Base-by-base conservation (phyloP, 1,140 invertebrate species). In the Drosophila pruinosa region DNA sequence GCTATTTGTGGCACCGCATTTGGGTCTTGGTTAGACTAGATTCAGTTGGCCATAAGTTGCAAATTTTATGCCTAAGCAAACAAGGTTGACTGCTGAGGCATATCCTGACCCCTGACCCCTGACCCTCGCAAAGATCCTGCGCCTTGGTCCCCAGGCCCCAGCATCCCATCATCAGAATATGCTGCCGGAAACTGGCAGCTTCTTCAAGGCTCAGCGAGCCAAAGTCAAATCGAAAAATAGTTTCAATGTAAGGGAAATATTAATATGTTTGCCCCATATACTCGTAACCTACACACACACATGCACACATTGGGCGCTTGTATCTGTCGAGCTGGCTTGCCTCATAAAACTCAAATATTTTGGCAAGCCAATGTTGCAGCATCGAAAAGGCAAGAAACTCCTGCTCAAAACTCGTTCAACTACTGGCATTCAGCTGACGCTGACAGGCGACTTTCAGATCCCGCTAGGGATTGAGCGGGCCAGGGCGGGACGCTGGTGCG, bases 211-310 rank as follows among this genome's bases (percentile, higher is more conserved):
- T 58, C 52, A 71, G 52, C 64, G 64, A 59, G 43, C 39, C 78
- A 58, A 58, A 79, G 62, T 69, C 41, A 72, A 79, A 83, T 85
- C 76, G 79, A 72, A 75, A 82, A 79, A 79, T 82, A 82, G 79
- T 82, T 82, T 82, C 78, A 85, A 82, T 71, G 56, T 74, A 72
- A 54, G 45, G 39, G 70, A 75, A 81, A 77, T 81, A 81, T 81
- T 77, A 81, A 79, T 78, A 78, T 81, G 64, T 63, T 64, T 64
- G 5, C 14, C 22, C n/a, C 15, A 17, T 14, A 41, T 19, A 19
- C n/a, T n/a, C n/a, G n/a, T n/a, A n/a, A 31, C 14, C 10, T 2
- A 8, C 43, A 17, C 22, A 43, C 21, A 45, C 17, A 31, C 3
- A 17, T 39, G 14, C 31, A n/a, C 1, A 28, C n/a, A 17, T n/a